Conservation (phyloP, 2,888 invertebrate species). For the Tenthredo livida region DNA sequence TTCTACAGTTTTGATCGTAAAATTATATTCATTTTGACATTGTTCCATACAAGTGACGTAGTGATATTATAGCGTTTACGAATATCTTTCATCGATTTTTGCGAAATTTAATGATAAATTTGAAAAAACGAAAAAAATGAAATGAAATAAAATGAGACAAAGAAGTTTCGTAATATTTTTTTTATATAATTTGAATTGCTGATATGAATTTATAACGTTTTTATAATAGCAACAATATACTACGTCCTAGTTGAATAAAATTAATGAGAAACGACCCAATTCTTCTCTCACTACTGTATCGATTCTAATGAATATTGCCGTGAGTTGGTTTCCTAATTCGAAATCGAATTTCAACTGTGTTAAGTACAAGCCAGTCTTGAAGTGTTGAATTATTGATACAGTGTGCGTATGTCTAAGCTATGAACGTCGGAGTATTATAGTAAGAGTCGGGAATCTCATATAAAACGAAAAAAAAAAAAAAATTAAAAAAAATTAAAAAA, state of each 20-base stretch:
- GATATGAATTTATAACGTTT: not conserved
- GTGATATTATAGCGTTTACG: not conserved
- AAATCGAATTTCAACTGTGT: slow-evolving; percentile 1
- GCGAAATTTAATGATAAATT: not conserved
- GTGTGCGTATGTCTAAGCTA: not conserved
- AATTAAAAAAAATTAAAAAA: not conserved
- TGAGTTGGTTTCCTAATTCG: slow-evolving; percentile 13
- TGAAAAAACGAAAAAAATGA: not conserved
- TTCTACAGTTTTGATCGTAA: not conserved
- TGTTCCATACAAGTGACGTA: not conserved
- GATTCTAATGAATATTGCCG: slow-evolving; percentile 12
- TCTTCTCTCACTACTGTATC: not conserved
- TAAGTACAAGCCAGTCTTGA: not conserved
- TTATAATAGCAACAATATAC: not conserved
- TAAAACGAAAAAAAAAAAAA: not conserved
- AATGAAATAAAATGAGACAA: not conserved
- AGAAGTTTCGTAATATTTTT: not conserved
- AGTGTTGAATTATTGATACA: slow-evolving; percentile 26
- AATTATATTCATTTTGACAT: not conserved
- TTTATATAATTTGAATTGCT: not conserved
- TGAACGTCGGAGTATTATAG: not conserved
- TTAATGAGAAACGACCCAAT: not conserved
- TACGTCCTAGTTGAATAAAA: not conserved
- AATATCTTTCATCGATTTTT: not conserved
- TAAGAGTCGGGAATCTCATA: not conserved